Evolutionary conservation across 2,113 vertebrate genomes (phyloP).

Genomic region (Limanda limanda): DNA sequence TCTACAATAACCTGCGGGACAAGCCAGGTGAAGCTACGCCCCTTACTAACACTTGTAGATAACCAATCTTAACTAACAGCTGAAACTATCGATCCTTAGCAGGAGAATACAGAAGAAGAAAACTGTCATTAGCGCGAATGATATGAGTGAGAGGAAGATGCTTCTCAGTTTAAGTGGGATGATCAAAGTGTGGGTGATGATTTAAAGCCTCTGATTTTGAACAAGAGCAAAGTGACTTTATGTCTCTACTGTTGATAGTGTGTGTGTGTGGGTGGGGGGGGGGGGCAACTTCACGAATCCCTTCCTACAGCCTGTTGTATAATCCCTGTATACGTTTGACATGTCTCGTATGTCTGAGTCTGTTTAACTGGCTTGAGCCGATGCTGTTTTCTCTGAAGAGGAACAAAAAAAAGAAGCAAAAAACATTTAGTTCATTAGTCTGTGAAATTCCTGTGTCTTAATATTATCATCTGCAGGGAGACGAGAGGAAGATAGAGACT

Average conservation of each 20-base stretch:
- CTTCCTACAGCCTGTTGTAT: conserved; percentile 53
- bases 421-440: conserved; percentile 38
- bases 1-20: conserved; percentile 38
- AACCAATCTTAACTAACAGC: conserved; percentile 53
- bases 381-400: conserved; percentile 47
- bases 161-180: conserved; percentile 29
- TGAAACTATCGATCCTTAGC: conserved; percentile 47
- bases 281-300: conserved; percentile 20
- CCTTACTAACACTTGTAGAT: conserved; percentile 64
- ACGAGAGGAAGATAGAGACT: conserved; percentile 51
- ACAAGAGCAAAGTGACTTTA: conserved; percentile 35
- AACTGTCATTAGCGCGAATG: conserved; percentile 22
- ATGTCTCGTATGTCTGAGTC: conserved; percentile 55
- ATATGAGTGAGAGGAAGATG: conserved; percentile 22
- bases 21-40: conserved; percentile 49
- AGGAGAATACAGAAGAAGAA: conserved; percentile 24
- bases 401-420: conserved; percentile 17
- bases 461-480: conserved; percentile 65
- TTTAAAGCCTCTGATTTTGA: conserved; percentile 28
- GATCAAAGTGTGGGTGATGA: conserved; percentile 33
- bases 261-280: not conserved
- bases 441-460: conserved; percentile 62
- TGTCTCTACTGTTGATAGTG: conserved; percentile 34
- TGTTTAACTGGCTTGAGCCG: conserved; percentile 24
- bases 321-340: conserved; percentile 52